Evolutionary conservation across 2,888 invertebrate genomes (phyloP).

Genomic region (Ernsta delagoae): DNA sequence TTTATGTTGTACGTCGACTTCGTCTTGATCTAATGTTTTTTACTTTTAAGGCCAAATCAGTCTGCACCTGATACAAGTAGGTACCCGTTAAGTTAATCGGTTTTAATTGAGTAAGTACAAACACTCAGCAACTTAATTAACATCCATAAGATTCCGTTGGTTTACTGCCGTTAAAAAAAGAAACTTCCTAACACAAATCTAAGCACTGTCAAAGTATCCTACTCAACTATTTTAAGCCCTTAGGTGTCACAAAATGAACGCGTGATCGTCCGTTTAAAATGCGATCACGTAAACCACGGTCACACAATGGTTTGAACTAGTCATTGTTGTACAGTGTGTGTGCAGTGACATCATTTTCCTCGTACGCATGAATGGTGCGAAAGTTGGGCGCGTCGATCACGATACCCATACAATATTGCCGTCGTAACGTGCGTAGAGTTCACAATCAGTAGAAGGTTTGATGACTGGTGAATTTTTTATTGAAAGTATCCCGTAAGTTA

Average conservation of each 20-base stretch:
- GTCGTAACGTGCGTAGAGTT: not conserved
- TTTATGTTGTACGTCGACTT: too few relatives aligned
- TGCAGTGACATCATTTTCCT: constrained; percentile 26
- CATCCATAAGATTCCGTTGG: too few relatives aligned
- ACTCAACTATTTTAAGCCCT: not conserved
- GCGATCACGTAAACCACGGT: constrained; percentile 19
- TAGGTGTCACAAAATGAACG: not conserved
- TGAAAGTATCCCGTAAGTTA: too few relatives aligned
- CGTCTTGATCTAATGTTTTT: too few relatives aligned
- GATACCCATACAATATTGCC: constrained; percentile 38
- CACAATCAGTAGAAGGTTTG: not conserved
- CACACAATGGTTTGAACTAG: constrained; percentile 16
- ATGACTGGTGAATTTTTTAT: too few relatives aligned
- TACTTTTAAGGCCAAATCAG: too few relatives aligned
- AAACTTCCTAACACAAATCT: too few relatives aligned
- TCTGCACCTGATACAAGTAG: too few relatives aligned
- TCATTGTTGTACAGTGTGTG: constrained; percentile 17
- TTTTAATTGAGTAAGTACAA: too few relatives aligned
- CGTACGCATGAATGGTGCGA: constrained; percentile 37
- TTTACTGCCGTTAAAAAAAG: too few relatives aligned
- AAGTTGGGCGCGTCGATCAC: constrained; percentile 38
- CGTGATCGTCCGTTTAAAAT: constrained; percentile 9
- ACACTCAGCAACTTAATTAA: too few relatives aligned
- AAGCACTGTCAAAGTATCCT: not conserved
- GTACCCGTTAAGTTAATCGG: too few relatives aligned